A percentile compares a stretch with the other conserved stretches of the same genome.
These are phyloP conservation scores for Notamacropus eugenii DNA, from an alignment of 2,797 vertebrate genomes.

Conservation along the genomic window DNA sequence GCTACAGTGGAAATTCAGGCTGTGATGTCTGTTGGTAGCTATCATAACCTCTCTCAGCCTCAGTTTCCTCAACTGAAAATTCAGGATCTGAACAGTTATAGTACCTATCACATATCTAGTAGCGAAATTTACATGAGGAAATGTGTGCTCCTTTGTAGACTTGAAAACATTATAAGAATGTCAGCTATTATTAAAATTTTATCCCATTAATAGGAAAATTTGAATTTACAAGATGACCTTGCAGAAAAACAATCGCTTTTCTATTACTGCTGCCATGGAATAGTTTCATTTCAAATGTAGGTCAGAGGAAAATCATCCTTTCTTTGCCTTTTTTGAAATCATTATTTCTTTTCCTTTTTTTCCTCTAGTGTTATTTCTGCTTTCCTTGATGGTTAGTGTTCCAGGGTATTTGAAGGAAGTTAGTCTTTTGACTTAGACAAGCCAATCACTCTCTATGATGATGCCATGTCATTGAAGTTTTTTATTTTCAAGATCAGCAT, in stretches of 20 bases:
- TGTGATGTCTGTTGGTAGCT: neutral
- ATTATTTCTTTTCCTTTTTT: slow-evolving; percentile 71
- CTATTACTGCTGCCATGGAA: slow-evolving; percentile 34
- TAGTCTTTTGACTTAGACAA: slow-evolving; percentile 74
- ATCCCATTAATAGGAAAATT: neutral
- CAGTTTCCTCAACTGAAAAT: neutral
- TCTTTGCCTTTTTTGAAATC: slow-evolving; percentile 71
- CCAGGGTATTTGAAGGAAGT: slow-evolving; percentile 65
- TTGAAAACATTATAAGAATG: neutral
- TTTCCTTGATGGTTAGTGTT: slow-evolving; percentile 73
- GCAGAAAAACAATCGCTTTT: neutral
- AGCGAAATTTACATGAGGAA: neutral
- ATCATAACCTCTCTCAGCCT: neutral
- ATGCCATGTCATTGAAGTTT: slow-evolving; percentile 33
- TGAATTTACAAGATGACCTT: slow-evolving; percentile 5
- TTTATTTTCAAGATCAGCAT: slow-evolving; percentile 49
- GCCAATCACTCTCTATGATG: slow-evolving; percentile 52
- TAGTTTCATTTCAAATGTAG: slow-evolving; percentile 70
- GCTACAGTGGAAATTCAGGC: neutral
- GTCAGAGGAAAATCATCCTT: slow-evolving; percentile 72
- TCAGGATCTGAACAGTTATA: neutral
- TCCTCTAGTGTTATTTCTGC: slow-evolving; percentile 74
- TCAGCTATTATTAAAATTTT: neutral
- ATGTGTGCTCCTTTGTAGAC: neutral
- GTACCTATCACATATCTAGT: neutral